Percentiles rank a stretch among this genome's conserved stretches.
phyloP scores from a whole-genome alignment of 1,140 invertebrate species.

The Lerema accius region DNA sequence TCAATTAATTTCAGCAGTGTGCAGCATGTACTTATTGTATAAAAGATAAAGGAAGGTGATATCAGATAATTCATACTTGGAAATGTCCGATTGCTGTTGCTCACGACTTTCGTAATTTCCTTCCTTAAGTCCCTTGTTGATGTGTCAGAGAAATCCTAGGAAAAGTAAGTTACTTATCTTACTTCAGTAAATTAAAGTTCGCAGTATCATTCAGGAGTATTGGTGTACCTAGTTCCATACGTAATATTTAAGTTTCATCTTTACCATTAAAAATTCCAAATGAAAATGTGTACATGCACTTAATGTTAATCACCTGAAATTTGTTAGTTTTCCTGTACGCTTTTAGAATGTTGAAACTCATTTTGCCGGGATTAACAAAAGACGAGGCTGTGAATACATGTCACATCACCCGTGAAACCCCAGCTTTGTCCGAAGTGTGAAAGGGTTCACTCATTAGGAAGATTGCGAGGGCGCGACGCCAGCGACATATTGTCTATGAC shows the following conservation, averaged over 20 bases:
- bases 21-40: too few species aligned
- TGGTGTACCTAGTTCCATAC: too few species aligned
- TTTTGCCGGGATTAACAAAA: slow-evolving; percentile 65
- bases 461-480: slow-evolving; percentile 74
- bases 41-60: too few species aligned
- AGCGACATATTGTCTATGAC: slow-evolving; percentile 63
- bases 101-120: background rate
- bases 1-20: too few species aligned
- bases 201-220: too few species aligned
- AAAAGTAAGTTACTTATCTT: background rate
- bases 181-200: too few species aligned
- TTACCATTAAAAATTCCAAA: background rate
- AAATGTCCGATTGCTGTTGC: too few species aligned
- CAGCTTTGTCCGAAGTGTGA: slow-evolving; percentile 77
- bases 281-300: slow-evolving; percentile 1
- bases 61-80: too few species aligned
- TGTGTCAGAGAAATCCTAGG: background rate
- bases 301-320: slow-evolving; percentile 22
- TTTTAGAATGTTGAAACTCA: slow-evolving; percentile 46
- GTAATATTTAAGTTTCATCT: background rate
- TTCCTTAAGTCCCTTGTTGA: background rate
- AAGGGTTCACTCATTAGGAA: slow-evolving; percentile 82
- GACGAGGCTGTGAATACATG: slow-evolving; percentile 66
- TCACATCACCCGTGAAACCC: slow-evolving; percentile 76
- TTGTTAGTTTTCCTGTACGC: slow-evolving; percentile 18